These are phyloP conservation scores for Cryptus armator DNA, from an alignment of 2,888 invertebrate species.

Conservation along the genomic window DNA sequence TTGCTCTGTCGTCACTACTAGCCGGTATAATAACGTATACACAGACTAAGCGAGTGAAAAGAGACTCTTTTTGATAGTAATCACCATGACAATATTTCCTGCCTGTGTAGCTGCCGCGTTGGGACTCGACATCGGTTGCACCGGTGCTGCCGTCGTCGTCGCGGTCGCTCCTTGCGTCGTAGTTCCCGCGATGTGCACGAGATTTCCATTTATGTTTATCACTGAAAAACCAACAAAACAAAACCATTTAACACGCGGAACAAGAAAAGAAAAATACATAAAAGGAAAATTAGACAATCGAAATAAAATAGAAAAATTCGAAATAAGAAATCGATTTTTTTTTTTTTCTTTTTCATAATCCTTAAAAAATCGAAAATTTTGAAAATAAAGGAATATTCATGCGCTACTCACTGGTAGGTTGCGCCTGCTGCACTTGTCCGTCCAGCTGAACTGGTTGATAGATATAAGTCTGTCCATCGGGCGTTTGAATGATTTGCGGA, in stretches of 20 bases:
- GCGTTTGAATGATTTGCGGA: conserved; percentile 94
- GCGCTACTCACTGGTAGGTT: conserved; percentile 87
- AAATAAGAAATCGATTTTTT: too few species aligned
- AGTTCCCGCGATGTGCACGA: conserved; percentile 89
- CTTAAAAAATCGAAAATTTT: not conserved
- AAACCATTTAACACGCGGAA: too few species aligned
- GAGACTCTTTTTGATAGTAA: conserved; percentile 79
- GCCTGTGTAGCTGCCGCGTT: conserved; percentile 82
- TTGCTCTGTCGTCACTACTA: conserved; percentile 82
- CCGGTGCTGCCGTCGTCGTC: conserved; percentile 84
- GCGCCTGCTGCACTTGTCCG: conserved; percentile 87
- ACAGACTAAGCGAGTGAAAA: conserved; percentile 81
- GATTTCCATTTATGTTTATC: conserved; percentile 91
- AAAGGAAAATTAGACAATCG: too few species aligned
- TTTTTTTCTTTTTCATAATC: not conserved
- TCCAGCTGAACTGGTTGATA: conserved; percentile 92
- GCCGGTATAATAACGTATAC: conserved; percentile 80
- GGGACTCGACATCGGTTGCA: conserved; percentile 85
- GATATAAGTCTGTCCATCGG: conserved; percentile 96
- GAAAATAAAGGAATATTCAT: not conserved
- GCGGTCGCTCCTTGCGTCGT: conserved; percentile 84
- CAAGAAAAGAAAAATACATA: too few species aligned
- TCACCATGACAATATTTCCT: conserved; percentile 93
- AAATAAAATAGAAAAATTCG: too few species aligned
- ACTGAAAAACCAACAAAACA: conserved; percentile 85